Evolutionary conservation across 2,888 invertebrate species (phyloP).

Genomic region (Peribatodes rhomboidaria): DNA sequence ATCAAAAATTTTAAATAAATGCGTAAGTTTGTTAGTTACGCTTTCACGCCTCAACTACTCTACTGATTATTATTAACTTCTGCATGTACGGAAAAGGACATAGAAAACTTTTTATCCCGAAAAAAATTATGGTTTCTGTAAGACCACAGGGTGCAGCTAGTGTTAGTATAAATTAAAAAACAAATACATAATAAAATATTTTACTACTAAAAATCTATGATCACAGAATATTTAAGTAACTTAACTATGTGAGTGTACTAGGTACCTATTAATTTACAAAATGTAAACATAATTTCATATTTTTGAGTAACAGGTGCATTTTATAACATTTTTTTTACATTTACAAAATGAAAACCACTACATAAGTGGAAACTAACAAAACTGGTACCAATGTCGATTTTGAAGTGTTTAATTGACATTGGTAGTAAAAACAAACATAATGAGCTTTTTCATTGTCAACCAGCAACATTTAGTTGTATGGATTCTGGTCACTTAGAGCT

Average conservation of each 20-base stretch:
- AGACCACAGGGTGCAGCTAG: too few relatives aligned
- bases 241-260: slow-evolving; percentile 7
- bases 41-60: too few relatives aligned
- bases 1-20: too few relatives aligned
- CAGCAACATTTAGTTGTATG: not conserved
- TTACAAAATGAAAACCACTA: not conserved
- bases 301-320: not conserved
- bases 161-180: not conserved
- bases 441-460: not conserved
- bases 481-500: not conserved
- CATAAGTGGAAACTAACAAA: not conserved
- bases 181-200: slow-evolving; percentile 29
- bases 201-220: slow-evolving; percentile 39
- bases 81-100: too few relatives aligned
- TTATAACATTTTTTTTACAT: not conserved
- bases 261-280: not conserved
- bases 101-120: too few relatives aligned
- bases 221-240: slow-evolving; percentile 47
- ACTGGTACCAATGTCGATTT: not conserved
- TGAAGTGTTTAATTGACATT: not conserved
- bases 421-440: not conserved
- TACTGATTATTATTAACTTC: too few relatives aligned
- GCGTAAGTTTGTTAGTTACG: too few relatives aligned
- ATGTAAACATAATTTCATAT: not conserved
- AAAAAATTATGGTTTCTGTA: too few relatives aligned